phyloP scores from a whole-genome alignment of 2,113 vertebrate genomes.

The Tamias sibiricus region DNA sequence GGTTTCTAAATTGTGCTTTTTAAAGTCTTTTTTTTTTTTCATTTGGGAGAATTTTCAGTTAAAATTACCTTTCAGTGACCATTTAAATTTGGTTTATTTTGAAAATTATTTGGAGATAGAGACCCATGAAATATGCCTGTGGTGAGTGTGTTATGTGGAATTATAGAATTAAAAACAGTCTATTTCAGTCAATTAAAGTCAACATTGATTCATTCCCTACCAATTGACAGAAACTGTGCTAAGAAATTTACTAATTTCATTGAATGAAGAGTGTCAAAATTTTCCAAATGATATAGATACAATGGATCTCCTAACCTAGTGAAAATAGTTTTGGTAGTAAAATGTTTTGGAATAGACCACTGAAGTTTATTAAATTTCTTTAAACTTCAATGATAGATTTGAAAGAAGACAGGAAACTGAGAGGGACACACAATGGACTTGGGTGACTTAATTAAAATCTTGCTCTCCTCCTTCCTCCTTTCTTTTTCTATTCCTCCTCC shows the following conservation, averaged over 20 bases:
- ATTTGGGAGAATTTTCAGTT: not conserved
- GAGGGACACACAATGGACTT: not conserved
- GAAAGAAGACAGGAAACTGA: not conserved
- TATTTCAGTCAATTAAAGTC: not conserved
- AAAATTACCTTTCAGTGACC: not conserved
- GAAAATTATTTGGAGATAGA: not conserved
- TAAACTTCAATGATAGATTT: not conserved
- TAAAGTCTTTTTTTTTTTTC: not conserved
- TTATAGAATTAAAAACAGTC: not conserved
- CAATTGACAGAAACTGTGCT: not conserved
- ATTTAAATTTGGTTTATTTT: slow-evolving; percentile 2
- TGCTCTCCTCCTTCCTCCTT: not conserved
- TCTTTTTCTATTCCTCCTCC: not conserved
- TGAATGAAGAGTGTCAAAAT: not conserved
- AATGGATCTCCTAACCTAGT: not conserved
- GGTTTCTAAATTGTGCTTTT: not conserved
- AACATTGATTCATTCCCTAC: not conserved
- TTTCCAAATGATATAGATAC: not conserved
- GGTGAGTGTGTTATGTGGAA: not conserved
- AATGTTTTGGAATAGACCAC: not conserved
- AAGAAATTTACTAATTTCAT: not conserved
- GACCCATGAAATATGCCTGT: not conserved
- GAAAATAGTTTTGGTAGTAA: not conserved
- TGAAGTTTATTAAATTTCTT: not conserved
- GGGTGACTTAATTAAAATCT: not conserved